Evolutionary conservation across 2,888 invertebrate genomes (phyloP).

Genomic region (Drosophila monieri): DNA sequence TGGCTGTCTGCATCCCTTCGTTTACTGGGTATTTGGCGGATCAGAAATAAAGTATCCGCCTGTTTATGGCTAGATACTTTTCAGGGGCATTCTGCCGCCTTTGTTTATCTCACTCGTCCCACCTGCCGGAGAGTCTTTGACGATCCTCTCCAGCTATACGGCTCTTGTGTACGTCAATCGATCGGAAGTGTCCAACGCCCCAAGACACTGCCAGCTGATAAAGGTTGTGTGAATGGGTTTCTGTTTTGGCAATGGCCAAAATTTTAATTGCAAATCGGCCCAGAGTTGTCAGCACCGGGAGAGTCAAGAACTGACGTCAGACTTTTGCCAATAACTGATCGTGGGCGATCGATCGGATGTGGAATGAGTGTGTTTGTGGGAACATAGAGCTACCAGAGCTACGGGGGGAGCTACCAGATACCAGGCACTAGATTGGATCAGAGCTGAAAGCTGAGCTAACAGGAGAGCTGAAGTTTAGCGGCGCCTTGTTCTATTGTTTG

Average conservation of each 20-base stretch:
- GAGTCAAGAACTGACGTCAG: slow-evolving; percentile 64
- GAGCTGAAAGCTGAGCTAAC: slow-evolving; percentile 33
- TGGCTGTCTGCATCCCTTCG: neutral
- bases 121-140: slow-evolving; percentile 23
- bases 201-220: slow-evolving; percentile 49
- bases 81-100: slow-evolving; percentile 15
- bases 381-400: too few species aligned
- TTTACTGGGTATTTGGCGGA: slow-evolving; percentile 23
- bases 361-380: slow-evolving; percentile 8
- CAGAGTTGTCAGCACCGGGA: slow-evolving; percentile 30
- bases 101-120: slow-evolving; percentile 58
- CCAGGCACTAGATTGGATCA: slow-evolving; percentile 10
- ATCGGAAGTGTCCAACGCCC: slow-evolving; percentile 71
- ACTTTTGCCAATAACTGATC: slow-evolving; percentile 3
- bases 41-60: slow-evolving; percentile 29
- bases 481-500: slow-evolving; percentile 28
- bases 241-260: slow-evolving; percentile 46
- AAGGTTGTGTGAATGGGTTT: slow-evolving; percentile 62
- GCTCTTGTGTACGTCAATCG: slow-evolving; percentile 65
- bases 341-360: slow-evolving; percentile 23
- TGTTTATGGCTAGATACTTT: slow-evolving; percentile 30
- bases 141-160: slow-evolving; percentile 25
- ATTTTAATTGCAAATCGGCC: slow-evolving; percentile 72
- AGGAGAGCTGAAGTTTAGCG: slow-evolving; percentile 19
- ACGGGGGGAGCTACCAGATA: neutral